Evolutionary conservation across 2,113 vertebrate species (phyloP), one percentile per base, ranked within the genome.

Genomic region (Oxyura jamaicensis): DNA sequence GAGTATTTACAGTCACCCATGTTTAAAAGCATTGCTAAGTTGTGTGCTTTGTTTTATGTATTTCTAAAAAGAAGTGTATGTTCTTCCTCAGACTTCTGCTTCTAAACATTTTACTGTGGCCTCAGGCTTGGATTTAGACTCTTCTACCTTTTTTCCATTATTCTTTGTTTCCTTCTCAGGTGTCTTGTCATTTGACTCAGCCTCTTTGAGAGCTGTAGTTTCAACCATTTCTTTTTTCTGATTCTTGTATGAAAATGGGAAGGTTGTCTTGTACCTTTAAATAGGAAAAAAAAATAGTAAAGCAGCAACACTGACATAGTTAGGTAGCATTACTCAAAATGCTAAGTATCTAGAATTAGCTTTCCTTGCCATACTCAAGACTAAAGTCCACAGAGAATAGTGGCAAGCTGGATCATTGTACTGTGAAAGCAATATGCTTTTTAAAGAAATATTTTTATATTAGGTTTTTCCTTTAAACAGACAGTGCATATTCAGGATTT

Each of bases 151-250:
- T 95, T 97, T 97, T 31, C 93, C 96, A 44, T 90, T 97, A 86
- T 96, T 97, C 39, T 95, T 97, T 79, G 93, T 71, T 95, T 98
- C 97, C 26, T 98, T 97, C 42, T 96, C 96, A n/a, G 86, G 26
- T 39, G 83, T 83, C 93, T 92, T 95, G 14, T 97, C 96, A 31
- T 96, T 91, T 21, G 88, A 75, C 31, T 97, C 96, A 35, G 96
- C 79, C n/a, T 98, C 98, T 88, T 98, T 98, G 73, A 98, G 98
- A 71, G 98, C 96, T 83, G 98, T 98, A 53, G 98, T 98, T 96
- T 98, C 98, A 58, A 97, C 97, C 68, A 72, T 87, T 93, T 99
- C 98, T 80, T 98, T 97, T 91, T 98, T 97, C 67, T 97, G 96
- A 69, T 97, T 96, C 74, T 96, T 94, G 55, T 98, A 98, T 56